Base-by-base conservation (phyloP, 2,797 vertebrate species). In the Hippoglossus hippoglossus region DNA sequence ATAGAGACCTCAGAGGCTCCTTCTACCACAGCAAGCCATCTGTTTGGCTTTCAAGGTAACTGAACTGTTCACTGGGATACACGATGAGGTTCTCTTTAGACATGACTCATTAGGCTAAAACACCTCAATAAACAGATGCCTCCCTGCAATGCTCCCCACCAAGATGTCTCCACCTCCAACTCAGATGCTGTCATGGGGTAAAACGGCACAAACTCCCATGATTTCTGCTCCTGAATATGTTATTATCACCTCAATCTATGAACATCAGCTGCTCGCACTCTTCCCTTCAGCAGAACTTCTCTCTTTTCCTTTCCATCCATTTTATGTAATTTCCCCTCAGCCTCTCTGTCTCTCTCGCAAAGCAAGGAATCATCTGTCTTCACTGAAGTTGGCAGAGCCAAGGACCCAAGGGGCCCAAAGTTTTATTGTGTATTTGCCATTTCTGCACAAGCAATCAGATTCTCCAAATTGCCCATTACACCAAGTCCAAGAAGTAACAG, bases 41-140 rank as follows among this genome's bases (percentile, higher is more conserved):
- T 94, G 92, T 91, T 92, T 86, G 75, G 81, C 73, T 92, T 93
- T 89, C 85, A 84, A 85, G 80, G 67, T 76, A 83, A 78, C 65
- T 79, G 58, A 89, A 77, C 82, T 77, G 80, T 82, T 89, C 75
- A 61, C 64, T 67, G 63, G 83, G 77, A 89, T 78, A 87, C 72
- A 78, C n/a, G 28, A 61, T 57, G 67, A 82, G 79, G 58, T 51
- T 62, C 84, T 83, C 78, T 88, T 87, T 84, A 83, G 87, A 75
- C 73, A 52, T 74, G 83, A 90, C 81, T 91, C 87, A 83, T 91
- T 88, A 85, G 56, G 12, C 75, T 80, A 86, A 89, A 85, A 83
- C 76, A 79, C 75, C 82, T 87, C 73, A 83, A 77, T 77, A 85
- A 87, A 84, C 77, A 81, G 63, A 71, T n/a, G 59, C 51, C 64